These are phyloP conservation scores for Mixornis gularis DNA, from an alignment of 2,113 vertebrate genomes.

Conservation along the genomic window DNA sequence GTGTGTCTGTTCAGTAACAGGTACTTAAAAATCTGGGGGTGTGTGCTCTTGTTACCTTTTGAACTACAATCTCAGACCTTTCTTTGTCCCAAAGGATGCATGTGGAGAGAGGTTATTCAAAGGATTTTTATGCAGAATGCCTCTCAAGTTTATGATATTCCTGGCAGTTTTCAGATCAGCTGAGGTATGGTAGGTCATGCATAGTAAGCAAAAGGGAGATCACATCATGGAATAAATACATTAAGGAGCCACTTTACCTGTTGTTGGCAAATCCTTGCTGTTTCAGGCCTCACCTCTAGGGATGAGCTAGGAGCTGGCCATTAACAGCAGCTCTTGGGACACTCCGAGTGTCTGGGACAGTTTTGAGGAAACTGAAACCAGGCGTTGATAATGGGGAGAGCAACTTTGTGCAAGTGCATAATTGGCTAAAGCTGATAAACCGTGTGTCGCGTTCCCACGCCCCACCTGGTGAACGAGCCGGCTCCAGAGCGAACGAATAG, in stretches of 20 bases:
- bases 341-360: background rate
- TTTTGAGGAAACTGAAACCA: background rate
- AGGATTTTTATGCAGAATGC: background rate
- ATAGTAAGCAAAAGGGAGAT: background rate
- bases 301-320: background rate
- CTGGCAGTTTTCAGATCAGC: background rate
- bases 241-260: background rate
- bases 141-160: background rate
- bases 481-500: background rate
- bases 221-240: background rate
- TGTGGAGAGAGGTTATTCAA: background rate
- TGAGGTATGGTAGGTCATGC: background rate
- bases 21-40: background rate
- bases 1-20: background rate
- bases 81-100: background rate
- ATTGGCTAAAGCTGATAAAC: background rate
- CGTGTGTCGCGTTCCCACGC: background rate
- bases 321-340: background rate
- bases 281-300: background rate
- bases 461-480: background rate
- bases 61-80: background rate
- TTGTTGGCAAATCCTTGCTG: background rate
- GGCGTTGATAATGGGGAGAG: background rate
- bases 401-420: background rate
- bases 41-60: background rate